These are phyloP conservation scores for Phylloscopus whistleri DNA, from an alignment of 2,113 vertebrate genomes.

Conservation along the genomic window DNA sequence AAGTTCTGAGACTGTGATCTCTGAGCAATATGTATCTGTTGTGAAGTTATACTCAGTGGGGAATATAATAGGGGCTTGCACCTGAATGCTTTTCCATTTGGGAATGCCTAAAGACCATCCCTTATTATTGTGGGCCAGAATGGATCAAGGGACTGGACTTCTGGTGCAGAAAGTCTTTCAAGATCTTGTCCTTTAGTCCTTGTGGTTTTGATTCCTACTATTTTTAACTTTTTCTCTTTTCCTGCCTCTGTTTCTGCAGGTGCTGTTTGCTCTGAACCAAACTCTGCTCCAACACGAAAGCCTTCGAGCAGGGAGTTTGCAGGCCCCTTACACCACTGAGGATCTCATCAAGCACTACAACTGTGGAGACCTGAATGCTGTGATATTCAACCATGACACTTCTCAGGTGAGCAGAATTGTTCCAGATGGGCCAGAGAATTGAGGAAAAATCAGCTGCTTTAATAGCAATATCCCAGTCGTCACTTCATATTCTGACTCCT, in stretches of 20 bases:
- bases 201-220: background rate
- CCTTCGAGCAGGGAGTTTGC: conserved; percentile 82
- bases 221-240: background rate
- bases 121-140: background rate
- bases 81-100: background rate
- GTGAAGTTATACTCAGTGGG: background rate
- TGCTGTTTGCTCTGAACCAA: conserved; percentile 88
- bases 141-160: background rate
- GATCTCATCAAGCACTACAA: conserved; percentile 91
- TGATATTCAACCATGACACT: conserved; percentile 89
- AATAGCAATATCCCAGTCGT: background rate
- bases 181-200: background rate
- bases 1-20: background rate
- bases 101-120: background rate
- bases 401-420: conserved; percentile 76
- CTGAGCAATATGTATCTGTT: background rate
- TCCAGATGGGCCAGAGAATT: background rate
- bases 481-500: background rate
- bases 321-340: conserved; percentile 83
- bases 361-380: conserved; percentile 84
- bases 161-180: background rate
- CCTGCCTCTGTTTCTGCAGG: conserved; percentile 63
- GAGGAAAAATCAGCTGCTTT: background rate
- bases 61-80: background rate
- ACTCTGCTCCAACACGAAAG: conserved; percentile 86